Evolutionary conservation across 2,888 invertebrate species (phyloP).

Genomic region (Philhelius pedissequus): DNA sequence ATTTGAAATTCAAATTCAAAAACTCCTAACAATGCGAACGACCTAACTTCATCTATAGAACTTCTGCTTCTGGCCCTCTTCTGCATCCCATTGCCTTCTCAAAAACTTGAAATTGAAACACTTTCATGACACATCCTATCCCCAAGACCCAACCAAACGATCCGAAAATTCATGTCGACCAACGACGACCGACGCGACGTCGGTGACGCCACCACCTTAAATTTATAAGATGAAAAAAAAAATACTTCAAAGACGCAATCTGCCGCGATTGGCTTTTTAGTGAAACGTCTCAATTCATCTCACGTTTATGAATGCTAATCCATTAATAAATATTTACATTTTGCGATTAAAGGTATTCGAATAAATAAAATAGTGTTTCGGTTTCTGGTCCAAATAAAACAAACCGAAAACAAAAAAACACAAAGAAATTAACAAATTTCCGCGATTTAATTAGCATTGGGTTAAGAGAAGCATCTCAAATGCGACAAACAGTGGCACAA

Average conservation of each 20-base stretch:
- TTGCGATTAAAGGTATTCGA: constrained; percentile 49
- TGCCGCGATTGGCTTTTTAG: constrained; percentile 39
- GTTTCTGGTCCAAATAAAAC: constrained; percentile 13
- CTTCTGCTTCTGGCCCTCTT: neutral
- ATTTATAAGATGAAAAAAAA: no score
- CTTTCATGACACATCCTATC: constrained; percentile 51
- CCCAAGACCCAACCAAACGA: constrained; percentile 22
- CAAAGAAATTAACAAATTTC: constrained; percentile 65
- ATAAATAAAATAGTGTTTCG: constrained; percentile 47
- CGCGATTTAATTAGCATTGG: constrained; percentile 68
- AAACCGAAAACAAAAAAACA: constrained; percentile 2
- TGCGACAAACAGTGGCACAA: neutral
- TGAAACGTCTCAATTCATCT: constrained; percentile 55
- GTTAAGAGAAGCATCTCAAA: constrained; percentile 17
- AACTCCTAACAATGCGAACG: constrained; percentile 12
- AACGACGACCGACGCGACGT: neutral
- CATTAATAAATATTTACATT: constrained; percentile 68
- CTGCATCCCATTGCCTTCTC: neutral
- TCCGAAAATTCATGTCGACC: constrained; percentile 50
- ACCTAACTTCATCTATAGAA: neutral
- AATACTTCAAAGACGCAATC: constrained; percentile 51
- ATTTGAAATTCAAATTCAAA: constrained; percentile 50
- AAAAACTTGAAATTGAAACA: constrained; percentile 34
- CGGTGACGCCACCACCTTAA: constrained; percentile 15
- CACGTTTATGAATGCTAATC: constrained; percentile 66